phyloP scores from a whole-genome alignment of 2,888 invertebrate genomes.

The Ecliptopera silaceata region DNA sequence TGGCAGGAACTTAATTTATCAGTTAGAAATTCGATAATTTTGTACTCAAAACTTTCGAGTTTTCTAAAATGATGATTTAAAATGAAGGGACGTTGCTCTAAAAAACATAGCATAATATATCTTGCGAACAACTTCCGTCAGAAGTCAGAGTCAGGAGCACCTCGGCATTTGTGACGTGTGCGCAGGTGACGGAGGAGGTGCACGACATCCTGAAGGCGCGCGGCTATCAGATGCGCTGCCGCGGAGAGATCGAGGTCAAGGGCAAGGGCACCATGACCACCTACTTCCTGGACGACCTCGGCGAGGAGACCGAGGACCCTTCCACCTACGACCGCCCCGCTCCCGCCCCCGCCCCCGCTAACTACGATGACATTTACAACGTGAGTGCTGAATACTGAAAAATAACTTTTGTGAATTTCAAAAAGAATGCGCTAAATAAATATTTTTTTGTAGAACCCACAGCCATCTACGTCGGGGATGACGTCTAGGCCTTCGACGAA shows the following conservation, averaged over 20 bases:
- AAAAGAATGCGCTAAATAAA: background rate
- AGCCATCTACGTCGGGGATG: conserved; percentile 64
- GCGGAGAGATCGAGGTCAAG: conserved; percentile 95
- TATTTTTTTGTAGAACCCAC: conserved; percentile 55
- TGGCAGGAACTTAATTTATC: no score
- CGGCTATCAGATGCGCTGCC: conserved; percentile 91
- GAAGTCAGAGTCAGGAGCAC: conserved; percentile 7
- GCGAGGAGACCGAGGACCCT: conserved; percentile 47
- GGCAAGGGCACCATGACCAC: conserved; percentile 98
- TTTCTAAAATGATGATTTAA: no score
- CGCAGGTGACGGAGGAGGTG: conserved; percentile 94
- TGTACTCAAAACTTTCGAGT: no score
- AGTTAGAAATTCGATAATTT: no score
- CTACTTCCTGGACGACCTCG: conserved; percentile 87
- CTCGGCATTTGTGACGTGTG: conserved; percentile 16
- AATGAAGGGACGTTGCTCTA: no score
- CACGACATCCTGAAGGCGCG: conserved; percentile 89
- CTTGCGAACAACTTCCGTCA: background rate
- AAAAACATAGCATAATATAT: no score
- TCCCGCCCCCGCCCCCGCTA: background rate
- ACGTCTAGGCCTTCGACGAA: conserved; percentile 12
- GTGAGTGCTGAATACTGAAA: no score
- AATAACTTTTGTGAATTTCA: no score
- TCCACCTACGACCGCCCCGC: conserved; percentile 38
- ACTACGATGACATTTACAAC: conserved; percentile 45